Base-by-base conservation (phyloP, 2,888 invertebrate genomes). In the Volucella inflata region DNA sequence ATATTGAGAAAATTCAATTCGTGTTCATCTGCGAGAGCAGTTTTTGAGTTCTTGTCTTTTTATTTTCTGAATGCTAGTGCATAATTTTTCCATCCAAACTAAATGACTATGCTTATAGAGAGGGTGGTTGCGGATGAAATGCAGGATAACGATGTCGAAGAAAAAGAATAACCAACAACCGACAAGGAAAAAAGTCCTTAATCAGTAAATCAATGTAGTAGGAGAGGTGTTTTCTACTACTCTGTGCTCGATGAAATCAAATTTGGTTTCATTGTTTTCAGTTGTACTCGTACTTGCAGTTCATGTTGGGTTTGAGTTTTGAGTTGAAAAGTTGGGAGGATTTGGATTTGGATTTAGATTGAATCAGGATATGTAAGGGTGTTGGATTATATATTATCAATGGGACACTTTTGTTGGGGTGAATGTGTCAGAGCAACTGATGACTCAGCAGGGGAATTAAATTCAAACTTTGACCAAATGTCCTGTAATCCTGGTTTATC, bases 1-100 rank as follows among this genome's bases (percentile, higher is more conserved):
- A 60, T 68, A 62, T 42, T 51, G 68, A 74, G 57, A 68, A 83
- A 83, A 83, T 74, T 78, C 78, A 78, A 78, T 78, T 83, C 78
- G 62, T 82, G 71, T 67, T 77, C 71, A 67, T 82, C 65, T 62
- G 55, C 59, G 71, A 38, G 65, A 60, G n/a, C n/a, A 82, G 30
- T 30, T 30, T 30, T 30, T 30, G 30, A 30, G 30, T 30, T 6
- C 30, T 30, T 30, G 6, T 30, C 67, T 72, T 65, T 57, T 55
- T 53, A 16, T 36, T 68, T 48, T 16, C 55, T 36, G 10, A 36
- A 36, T 36, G 48, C n/a, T 55, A 59, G 78, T 78, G 78, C 71
- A 78, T 78, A 78, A 78, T 76, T 82, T 70, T 21, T 65, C 64
- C 36, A 76, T 78, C 57, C 55, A 71, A 64, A 42, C 51, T 55